Evolutionary conservation across 2,797 vertebrate genomes (phyloP).

Genomic region (Anabas testudineus): DNA sequence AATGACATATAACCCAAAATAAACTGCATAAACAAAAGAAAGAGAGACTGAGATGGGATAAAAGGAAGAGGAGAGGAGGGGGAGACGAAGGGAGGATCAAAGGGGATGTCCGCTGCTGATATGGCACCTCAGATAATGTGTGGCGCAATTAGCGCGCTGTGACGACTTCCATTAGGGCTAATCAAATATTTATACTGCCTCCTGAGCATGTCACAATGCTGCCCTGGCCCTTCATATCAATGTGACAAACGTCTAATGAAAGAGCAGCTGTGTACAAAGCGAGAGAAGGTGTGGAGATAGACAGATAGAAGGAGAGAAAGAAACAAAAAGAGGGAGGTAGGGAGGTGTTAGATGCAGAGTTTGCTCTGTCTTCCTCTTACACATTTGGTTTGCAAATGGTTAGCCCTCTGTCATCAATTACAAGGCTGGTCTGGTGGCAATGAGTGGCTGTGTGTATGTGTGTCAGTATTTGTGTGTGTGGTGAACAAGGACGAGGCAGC

Average conservation of each 20-base stretch:
- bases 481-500: constrained; percentile 87
- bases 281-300: constrained; percentile 43
- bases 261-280: constrained; percentile 76
- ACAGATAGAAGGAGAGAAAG: constrained; percentile 40
- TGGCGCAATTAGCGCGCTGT: constrained; percentile 96
- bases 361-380: constrained; percentile 81
- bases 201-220: constrained; percentile 94
- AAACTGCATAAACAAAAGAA: constrained; percentile 67
- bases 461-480: constrained; percentile 54
- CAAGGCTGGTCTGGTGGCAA: constrained; percentile 77
- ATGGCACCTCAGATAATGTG: constrained; percentile 92
- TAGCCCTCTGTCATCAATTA: constrained; percentile 91
- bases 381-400: constrained; percentile 97
- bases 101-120: constrained; percentile 87
- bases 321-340: constrained; percentile 15
- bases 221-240: constrained; percentile 86
- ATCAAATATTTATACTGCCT: constrained; percentile 99
- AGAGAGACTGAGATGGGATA: constrained; percentile 42
- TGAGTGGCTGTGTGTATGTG: constrained; percentile 21
- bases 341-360: constrained; percentile 69
- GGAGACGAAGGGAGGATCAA: constrained; percentile 77
- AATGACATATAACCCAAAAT: constrained; percentile 63
- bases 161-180: constrained; percentile 99
- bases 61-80: constrained; percentile 45
- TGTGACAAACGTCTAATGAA: constrained; percentile 94